Evolutionary conservation across 2,888 invertebrate species (phyloP).

Genomic region (Cantharis flavilabris): DNA sequence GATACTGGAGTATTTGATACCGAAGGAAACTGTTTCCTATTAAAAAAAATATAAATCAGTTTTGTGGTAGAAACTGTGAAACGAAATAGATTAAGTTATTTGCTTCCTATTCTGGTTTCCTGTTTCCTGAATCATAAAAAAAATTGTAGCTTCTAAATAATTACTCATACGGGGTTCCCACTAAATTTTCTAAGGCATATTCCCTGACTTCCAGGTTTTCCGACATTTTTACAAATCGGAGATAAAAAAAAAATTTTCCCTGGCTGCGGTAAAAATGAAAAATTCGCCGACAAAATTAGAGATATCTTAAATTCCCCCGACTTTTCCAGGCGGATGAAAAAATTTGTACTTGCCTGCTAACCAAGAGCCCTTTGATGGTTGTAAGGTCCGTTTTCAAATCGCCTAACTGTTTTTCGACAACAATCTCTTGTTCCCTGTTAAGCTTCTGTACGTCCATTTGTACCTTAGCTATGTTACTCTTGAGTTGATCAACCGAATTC

Average conservation of each 20-base stretch:
- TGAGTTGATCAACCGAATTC: slow-evolving; percentile 62
- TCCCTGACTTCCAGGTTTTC: no score
- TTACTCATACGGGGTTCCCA: no score
- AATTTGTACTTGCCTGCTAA: slow-evolving; percentile 63
- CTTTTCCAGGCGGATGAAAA: background rate
- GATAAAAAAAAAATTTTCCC: no score
- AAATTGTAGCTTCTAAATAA: background rate
- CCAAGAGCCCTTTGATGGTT: slow-evolving; percentile 73
- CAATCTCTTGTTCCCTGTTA: slow-evolving; percentile 53
- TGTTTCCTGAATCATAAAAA: no score
- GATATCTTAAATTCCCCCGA: no score
- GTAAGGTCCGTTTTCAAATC: slow-evolving; percentile 71
- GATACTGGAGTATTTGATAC: slow-evolving; percentile 66
- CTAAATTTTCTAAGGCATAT: no score
- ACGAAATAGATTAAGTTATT: no score
- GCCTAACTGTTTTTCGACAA: slow-evolving; percentile 65
- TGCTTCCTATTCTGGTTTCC: no score
- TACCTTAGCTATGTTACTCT: slow-evolving; percentile 67
- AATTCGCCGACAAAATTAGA: no score
- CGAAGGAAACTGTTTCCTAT: slow-evolving; percentile 76
- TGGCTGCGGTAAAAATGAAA: no score
- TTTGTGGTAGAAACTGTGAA: no score
- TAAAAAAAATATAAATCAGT: background rate
- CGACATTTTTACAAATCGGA: no score
- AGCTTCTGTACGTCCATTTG: slow-evolving; percentile 67